Evolutionary conservation across 2,797 vertebrate species (phyloP), one percentile per base, ranked within the genome.

Genomic region (Adelosebastes latens): DNA sequence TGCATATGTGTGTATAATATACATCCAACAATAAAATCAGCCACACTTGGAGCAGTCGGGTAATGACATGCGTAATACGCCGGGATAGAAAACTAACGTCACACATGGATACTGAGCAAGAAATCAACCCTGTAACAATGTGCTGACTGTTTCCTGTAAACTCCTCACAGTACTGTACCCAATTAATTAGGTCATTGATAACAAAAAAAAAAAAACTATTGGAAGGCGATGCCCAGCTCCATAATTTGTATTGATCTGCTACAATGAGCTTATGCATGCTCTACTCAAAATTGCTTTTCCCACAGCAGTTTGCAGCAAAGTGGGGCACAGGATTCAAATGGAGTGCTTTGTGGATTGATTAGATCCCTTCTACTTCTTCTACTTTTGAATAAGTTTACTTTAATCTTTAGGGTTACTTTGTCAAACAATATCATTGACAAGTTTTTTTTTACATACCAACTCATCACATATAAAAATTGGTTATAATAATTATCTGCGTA

Each of bases 201-300:
- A 63, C 8, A 27, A n/a, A 39, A 24, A 64, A 8, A 55, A 9
- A 22, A n/a, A 29, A 49, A 65, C 39, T 72, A 75, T n/a, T 52
- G 22, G 1, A 65, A 42, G 61, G 31, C 52, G 13, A 20, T 4
- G 25, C 52, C 39, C 22, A 18, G 52, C 66, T 74, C 68, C 34
- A 65, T 89, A 74, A 86, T 87, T 84, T 72, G 55, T 82, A 87
- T 90, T 53, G 87, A 92, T 89, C 81, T 25, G 66, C 78, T 73
- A 27, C 77, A 78, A 65, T 29, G 67, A 83, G 75, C 55, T 70
- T 67, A 73, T 72, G 27, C 75, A 61, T 16, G 64, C 70, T 72
- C 1, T 52, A 49, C 24, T 70, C 60, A 77, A 32, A 76, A 52
- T 56, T 70, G 53, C 34, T 79, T 75, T 82, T 75, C 72, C 77